A percentile compares a stretch with the other conserved stretches of the same genome.
These are phyloP conservation scores for Stichopus chloronotus DNA, from an alignment of 35 echinoderm and acorn worm species.

Conservation along the genomic window DNA sequence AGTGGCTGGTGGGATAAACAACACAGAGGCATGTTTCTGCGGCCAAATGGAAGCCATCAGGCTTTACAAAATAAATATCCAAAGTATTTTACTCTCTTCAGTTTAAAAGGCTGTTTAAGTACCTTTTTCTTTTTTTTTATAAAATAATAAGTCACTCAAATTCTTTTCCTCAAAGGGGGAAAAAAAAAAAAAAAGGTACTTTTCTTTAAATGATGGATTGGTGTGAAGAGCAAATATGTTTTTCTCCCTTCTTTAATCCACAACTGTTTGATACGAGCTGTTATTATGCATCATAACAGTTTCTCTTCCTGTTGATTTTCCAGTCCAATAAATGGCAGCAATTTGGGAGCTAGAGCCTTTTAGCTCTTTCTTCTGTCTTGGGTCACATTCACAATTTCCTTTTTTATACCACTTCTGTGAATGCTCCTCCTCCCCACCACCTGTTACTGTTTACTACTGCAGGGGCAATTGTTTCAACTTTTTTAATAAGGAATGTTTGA, in stretches of 20 bases:
- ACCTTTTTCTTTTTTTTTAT: background rate
- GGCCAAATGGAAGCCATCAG: background rate
- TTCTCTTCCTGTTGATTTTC: background rate
- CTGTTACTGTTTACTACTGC: slow-evolving; percentile 25
- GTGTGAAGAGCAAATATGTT: background rate
- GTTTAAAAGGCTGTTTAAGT: too few relatives aligned
- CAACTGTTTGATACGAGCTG: background rate
- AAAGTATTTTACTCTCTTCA: too few relatives aligned
- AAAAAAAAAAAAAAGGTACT: background rate
- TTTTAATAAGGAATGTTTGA: background rate
- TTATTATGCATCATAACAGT: background rate
- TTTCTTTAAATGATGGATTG: background rate
- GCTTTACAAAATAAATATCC: background rate
- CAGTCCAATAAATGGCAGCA: slow-evolving; percentile 14
- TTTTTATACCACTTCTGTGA: too few relatives aligned
- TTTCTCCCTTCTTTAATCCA: background rate
- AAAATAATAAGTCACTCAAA: background rate
- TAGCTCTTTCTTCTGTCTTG: background rate
- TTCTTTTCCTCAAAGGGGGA: background rate
- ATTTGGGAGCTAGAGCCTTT: background rate
- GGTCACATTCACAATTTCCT: slow-evolving; percentile 20
- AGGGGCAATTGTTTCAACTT: slow-evolving; percentile 45
- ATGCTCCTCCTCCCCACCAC: slow-evolving; percentile 37
- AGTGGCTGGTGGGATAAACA: background rate
- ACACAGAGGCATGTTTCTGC: background rate